phyloP scores from a whole-genome alignment of 2,888 invertebrate genomes.

The Glaucopsyche alexis region DNA sequence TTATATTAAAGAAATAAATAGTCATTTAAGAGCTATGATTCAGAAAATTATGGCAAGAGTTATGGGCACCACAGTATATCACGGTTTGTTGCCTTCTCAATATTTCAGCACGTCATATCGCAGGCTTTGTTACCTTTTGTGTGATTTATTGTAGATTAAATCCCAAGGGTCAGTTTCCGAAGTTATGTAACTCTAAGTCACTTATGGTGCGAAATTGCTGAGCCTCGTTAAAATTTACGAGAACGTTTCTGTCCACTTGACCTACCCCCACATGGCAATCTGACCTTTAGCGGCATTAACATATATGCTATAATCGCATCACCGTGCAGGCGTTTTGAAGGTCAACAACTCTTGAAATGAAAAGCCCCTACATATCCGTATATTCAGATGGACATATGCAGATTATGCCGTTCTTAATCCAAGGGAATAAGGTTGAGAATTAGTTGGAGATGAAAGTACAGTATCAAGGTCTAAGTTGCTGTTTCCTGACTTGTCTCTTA shows the following conservation, averaged over 20 bases:
- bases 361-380: slow-evolving; percentile 65
- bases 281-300: slow-evolving; percentile 35
- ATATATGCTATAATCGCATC: slow-evolving; percentile 37
- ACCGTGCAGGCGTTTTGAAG: slow-evolving; percentile 56
- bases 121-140: not conserved
- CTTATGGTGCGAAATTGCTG: not conserved
- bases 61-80: too few relatives aligned
- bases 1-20: too few relatives aligned
- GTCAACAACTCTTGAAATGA: slow-evolving; percentile 61
- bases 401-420: slow-evolving; percentile 42
- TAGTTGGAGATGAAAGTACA: slow-evolving; percentile 31
- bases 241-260: slow-evolving; percentile 38
- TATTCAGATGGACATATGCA: slow-evolving; percentile 44
- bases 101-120: not conserved
- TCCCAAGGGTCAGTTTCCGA: not conserved
- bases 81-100: too few relatives aligned
- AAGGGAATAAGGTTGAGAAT: slow-evolving; percentile 45
- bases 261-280: slow-evolving; percentile 39
- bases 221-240: slow-evolving; percentile 23
- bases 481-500: slow-evolving; percentile 47
- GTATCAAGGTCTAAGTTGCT: slow-evolving; percentile 51
- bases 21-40: too few relatives aligned
- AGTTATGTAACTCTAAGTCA: not conserved
- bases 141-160: not conserved
- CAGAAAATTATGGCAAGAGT: too few relatives aligned